Evolutionary conservation across 2,113 vertebrate genomes (phyloP), one percentile per base, ranked within the genome.

Genomic region (Pyrgilauda ruficollis): DNA sequence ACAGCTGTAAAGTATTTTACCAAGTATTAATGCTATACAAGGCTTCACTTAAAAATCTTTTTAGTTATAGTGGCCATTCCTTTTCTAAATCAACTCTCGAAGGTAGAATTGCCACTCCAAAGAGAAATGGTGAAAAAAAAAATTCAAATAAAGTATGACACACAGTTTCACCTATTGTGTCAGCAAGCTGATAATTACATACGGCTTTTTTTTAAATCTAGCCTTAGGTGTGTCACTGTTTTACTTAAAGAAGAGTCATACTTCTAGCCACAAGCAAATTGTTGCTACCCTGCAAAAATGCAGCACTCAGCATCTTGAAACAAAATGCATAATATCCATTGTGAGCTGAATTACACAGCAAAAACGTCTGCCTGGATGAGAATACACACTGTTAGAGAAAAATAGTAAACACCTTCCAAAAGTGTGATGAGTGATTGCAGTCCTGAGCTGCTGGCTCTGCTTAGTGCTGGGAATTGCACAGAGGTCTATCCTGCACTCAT

Each of bases 151-250:
- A 62, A 93, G 90, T 73, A 97, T 97, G 96, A 96, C 96, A 95
- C 96, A 97, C 35, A 97, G 96, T 97, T 97, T 97, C 97, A 97
- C 84, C 93, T 97, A 94, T 93, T 97, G 96, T 97, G 94, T 97
- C 97, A 97, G 96, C 96, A 97, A 94, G 94, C 79, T 1, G 7
- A 90, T 95, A 96, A 96, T 97, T 96, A 89, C 95, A 96, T 11
- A 82, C 27, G 78, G 92, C 89, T 94, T 93, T 94, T 90, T 89
- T 96, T 94, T 62, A 93, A 96, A 96, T 93, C 94, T 97, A 96
- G 90, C 96, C 96, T 97, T 97, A 96, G 96, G 96, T 97, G 97
- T 97, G 97, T 97, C 96, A 91, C 89, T 96, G 62, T 89, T 96
- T 96, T 94, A 96, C 87, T 95, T 96, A 83, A 81, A 93, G 93